Percentiles rank a stretch among this genome's conserved stretches.
These are phyloP conservation scores for Creontiades dilutus DNA, from an alignment of 2,888 invertebrate genomes.

Conservation along the genomic window DNA sequence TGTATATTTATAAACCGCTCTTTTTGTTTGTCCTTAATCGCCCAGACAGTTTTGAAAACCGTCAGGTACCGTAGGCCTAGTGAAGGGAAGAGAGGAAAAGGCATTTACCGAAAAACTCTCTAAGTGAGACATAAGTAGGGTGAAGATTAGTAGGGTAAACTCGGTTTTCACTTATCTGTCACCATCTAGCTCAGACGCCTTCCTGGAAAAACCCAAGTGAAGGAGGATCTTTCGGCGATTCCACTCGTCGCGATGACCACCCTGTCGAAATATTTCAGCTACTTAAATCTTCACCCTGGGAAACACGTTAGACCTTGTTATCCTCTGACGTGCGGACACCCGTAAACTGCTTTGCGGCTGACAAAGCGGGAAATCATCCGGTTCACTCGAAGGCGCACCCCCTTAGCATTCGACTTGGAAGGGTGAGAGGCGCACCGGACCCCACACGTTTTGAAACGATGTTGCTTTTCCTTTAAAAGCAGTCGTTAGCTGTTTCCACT, in stretches of 20 bases:
- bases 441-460: not conserved
- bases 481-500: not conserved
- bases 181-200: conserved; percentile 19
- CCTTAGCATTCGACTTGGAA: not conserved
- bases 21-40: conserved; percentile 5
- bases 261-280: conserved; percentile 35
- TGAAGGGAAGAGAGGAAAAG: conserved; percentile 27
- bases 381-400: not conserved
- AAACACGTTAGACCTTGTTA: conserved; percentile 13
- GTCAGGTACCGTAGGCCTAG: not conserved
- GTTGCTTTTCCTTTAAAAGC: not conserved
- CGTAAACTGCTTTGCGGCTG: not conserved
- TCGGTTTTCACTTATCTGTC: conserved; percentile 38
- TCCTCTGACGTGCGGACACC: conserved; percentile 44
- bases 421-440: not conserved
- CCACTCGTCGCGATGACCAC: not conserved
- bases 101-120: not conserved
- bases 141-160: conserved; percentile 42
- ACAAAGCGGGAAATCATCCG: conserved; percentile 15
- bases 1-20: not conserved
- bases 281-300: conserved; percentile 32
- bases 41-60: not conserved
- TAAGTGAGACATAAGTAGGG: conserved; percentile 12
- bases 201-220: conserved; percentile 13
- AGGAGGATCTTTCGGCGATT: conserved; percentile 31